Percentiles rank a stretch among this genome's conserved stretches.
Evolutionary conservation across 2,113 vertebrate genomes (phyloP).

Genomic region (Micronisus gabar): DNA sequence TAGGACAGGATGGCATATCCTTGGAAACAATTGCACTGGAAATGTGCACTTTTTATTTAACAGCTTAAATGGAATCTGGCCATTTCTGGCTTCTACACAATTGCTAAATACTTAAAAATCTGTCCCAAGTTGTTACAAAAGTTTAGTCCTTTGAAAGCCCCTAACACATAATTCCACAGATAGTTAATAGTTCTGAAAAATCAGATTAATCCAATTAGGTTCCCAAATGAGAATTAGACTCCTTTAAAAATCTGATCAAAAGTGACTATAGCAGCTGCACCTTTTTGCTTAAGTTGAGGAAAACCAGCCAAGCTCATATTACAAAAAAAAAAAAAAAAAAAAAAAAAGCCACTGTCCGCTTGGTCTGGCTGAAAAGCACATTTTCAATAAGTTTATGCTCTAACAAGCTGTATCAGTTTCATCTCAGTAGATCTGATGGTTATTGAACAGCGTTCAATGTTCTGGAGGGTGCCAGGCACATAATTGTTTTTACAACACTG

Average conservation of each 20-base stretch:
- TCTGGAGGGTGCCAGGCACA: conserved; percentile 38
- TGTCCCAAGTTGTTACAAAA: background rate
- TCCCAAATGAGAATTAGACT: background rate
- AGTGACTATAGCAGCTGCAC: background rate
- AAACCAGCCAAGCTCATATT: background rate
- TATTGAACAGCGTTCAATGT: conserved; percentile 35
- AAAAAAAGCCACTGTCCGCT: background rate
- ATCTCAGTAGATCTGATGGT: conserved; percentile 16
- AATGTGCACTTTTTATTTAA: background rate
- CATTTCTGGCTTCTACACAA: background rate
- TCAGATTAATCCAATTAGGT: background rate
- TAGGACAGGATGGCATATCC: background rate
- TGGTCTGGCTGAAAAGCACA: background rate
- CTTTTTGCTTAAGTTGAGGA: background rate
- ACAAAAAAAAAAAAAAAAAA: background rate
- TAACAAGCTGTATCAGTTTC: conserved; percentile 43
- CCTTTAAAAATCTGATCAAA: background rate
- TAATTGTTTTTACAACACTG: conserved; percentile 46
- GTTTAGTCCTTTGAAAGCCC: background rate
- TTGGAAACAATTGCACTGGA: background rate
- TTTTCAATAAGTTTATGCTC: conserved; percentile 39
- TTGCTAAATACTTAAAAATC: background rate
- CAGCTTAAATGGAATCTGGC: background rate
- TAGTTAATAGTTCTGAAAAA: background rate
- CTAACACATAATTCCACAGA: background rate